phyloP scores from a whole-genome alignment of 1,140 invertebrate genomes.

The Dendroctonus ponderosae region DNA sequence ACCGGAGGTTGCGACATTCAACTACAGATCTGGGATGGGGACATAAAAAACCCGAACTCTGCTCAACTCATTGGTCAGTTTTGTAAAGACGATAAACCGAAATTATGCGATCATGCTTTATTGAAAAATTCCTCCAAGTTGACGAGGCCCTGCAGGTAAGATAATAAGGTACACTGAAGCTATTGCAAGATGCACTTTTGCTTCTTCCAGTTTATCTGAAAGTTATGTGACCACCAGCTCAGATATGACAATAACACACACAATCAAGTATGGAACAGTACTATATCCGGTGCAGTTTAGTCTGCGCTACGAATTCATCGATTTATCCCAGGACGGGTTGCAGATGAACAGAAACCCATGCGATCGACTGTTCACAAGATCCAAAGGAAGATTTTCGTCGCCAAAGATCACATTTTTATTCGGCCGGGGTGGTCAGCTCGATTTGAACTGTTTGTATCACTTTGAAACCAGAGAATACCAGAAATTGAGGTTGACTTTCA shows the following conservation, averaged over 20 bases:
- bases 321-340: conserved; percentile 62
- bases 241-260: conserved; percentile 70
- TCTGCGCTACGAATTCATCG: conserved; percentile 76
- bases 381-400: conserved; percentile 66
- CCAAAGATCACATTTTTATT: conserved; percentile 79
- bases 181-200: background rate
- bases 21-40: conserved; percentile 72
- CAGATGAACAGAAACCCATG: conserved; percentile 59
- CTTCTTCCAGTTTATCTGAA: conserved; percentile 57
- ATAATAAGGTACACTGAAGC: background rate
- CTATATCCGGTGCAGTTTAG: conserved; percentile 75
- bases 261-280: conserved; percentile 73
- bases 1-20: conserved; percentile 70
- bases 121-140: conserved; percentile 71
- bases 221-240: conserved; percentile 73
- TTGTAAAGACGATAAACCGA: conserved; percentile 71
- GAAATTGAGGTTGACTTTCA: conserved; percentile 64
- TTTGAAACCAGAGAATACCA: conserved; percentile 70
- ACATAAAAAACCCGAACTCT: conserved; percentile 53
- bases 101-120: conserved; percentile 72
- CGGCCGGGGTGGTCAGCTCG: conserved; percentile 72
- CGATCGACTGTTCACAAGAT: conserved; percentile 59
- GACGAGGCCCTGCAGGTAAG: conserved; percentile 64
- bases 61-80: conserved; percentile 68
- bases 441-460: conserved; percentile 71